A percentile compares a stretch with the other conserved stretches of the same genome.
Conservation (phyloP, 2,797 vertebrate species). For the Sternarchorhynchus goeldii region DNA sequence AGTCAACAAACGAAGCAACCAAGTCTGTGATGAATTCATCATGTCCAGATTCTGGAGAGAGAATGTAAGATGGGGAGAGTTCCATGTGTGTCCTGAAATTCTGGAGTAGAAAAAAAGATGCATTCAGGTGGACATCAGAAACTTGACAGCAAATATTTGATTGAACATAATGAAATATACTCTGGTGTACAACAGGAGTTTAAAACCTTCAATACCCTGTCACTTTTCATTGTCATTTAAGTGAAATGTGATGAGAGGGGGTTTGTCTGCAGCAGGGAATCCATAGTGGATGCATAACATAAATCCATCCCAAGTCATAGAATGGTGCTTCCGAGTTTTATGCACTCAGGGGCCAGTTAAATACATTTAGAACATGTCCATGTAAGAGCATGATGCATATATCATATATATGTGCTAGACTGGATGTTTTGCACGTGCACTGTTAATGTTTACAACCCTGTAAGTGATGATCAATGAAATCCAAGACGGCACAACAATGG, state of each 20-base stretch:
- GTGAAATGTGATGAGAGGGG: not conserved
- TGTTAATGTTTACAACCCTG: no score
- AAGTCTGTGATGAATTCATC: constrained; percentile 44
- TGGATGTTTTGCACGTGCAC: no score
- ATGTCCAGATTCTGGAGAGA: constrained; percentile 24
- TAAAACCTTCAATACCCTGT: constrained; percentile 2
- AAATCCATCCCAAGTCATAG: no score
- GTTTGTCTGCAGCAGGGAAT: no score
- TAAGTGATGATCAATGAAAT: no score
- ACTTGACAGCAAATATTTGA: constrained; percentile 48
- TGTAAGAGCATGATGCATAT: no score
- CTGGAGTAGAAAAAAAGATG: constrained; percentile 45
- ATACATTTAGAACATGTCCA: no score
- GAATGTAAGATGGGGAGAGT: constrained; percentile 24
- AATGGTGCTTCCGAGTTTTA: no score
- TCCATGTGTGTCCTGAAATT: constrained; percentile 11
- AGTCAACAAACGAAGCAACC: constrained; percentile 53
- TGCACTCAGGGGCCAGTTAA: no score
- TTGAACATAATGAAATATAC: constrained; percentile 7
- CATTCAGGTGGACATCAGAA: not conserved
- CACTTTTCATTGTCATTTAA: constrained; percentile 10
- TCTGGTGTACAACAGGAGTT: constrained; percentile 36
- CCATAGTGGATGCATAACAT: no score
- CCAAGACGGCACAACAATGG: no score
- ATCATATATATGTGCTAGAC: no score